Percentiles rank a stretch among this genome's conserved stretches.
Conservation (phyloP, 2,888 invertebrate genomes). For the Ceraclea dissimilis region DNA sequence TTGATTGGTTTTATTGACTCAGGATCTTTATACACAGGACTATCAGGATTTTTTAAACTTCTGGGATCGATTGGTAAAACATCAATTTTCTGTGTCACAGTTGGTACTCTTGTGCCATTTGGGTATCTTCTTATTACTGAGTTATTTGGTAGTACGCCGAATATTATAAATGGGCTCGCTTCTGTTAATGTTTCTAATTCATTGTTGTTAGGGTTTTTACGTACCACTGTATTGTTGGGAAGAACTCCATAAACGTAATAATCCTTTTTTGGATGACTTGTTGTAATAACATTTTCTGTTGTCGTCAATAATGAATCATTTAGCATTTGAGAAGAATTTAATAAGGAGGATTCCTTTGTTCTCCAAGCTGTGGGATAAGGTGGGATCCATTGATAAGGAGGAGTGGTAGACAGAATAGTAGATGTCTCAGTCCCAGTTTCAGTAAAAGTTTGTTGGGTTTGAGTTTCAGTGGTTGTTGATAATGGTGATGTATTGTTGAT, state of each 20-base stretch:
- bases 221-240: conserved; percentile 71
- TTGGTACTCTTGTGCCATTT: conserved; percentile 71
- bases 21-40: conserved; percentile 52
- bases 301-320: conserved; percentile 26
- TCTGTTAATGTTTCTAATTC: conserved; percentile 59
- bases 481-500: background rate
- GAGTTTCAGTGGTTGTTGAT: conserved; percentile 1
- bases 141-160: conserved; percentile 71
- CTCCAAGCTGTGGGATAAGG: conserved; percentile 23
- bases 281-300: conserved; percentile 22
- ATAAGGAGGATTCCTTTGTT: conserved; percentile 7
- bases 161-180: conserved; percentile 64
- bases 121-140: conserved; percentile 72
- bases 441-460: conserved; percentile 3
- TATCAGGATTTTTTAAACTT: conserved; percentile 53
- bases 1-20: conserved; percentile 49
- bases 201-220: conserved; percentile 63
- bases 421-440: background rate
- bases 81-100: conserved; percentile 52
- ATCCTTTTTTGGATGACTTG: conserved; percentile 51
- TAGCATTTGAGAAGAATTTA: conserved; percentile 19
- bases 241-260: conserved; percentile 69
- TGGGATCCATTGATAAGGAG: conserved; percentile 21
- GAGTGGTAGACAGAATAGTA: conserved; percentile 19
- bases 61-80: conserved; percentile 53